phyloP scores from a whole-genome alignment of 1,140 invertebrate species.

The Heliconius melpomene region DNA sequence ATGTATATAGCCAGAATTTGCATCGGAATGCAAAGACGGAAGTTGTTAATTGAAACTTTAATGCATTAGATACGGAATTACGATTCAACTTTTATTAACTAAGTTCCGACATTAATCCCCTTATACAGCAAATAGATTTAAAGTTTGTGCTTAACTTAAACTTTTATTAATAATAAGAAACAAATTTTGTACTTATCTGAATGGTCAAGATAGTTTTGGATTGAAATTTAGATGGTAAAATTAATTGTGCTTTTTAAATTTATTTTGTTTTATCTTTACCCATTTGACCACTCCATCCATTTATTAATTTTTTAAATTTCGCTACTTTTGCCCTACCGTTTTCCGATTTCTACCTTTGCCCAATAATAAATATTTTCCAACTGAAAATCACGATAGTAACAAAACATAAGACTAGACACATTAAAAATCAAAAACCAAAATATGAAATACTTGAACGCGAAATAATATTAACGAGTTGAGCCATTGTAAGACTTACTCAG shows the following conservation, averaged over 20 bases:
- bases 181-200: too few species aligned
- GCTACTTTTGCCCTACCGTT: too few species aligned
- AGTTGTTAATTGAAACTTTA: slow-evolving; percentile 64
- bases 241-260: too few species aligned
- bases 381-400: too few species aligned
- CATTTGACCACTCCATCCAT: too few species aligned
- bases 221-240: too few species aligned
- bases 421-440: neutral
- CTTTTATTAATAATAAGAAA: neutral
- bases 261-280: too few species aligned
- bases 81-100: slow-evolving; percentile 19
- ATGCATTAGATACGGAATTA: slow-evolving; percentile 16
- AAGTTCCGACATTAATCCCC: neutral
- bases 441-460: slow-evolving; percentile 19
- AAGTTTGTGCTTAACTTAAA: neutral
- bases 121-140: neutral
- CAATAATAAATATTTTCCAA: too few species aligned
- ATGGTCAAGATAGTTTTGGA: too few species aligned
- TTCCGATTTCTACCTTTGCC: too few species aligned
- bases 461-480: slow-evolving; percentile 37
- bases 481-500: slow-evolving; percentile 46
- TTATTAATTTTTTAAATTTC: too few species aligned
- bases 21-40: slow-evolving; percentile 56
- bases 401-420: too few species aligned
- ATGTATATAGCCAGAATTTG: slow-evolving; percentile 45